Evolutionary conservation across 2,797 vertebrate genomes (phyloP), one percentile per base, ranked within the genome.

Genomic region (Aphelocoma californica): DNA sequence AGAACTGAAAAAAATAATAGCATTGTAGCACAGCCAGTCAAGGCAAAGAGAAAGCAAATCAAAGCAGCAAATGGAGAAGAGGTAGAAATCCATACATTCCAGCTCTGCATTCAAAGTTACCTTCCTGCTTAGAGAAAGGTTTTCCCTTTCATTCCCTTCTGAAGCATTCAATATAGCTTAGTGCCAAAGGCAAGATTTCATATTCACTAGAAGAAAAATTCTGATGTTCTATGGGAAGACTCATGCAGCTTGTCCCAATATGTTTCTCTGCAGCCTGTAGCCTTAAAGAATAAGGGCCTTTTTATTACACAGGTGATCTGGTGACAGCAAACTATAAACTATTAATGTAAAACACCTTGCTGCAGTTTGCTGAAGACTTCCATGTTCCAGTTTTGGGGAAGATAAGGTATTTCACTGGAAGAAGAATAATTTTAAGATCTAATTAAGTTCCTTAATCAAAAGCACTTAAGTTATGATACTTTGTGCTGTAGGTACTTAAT

Each of bases 161-260:
- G 88, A 92, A 82, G 86, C 36, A 57, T 86, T 87, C 81, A 53
- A 53, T 85, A 95, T 6, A 80, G 56, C 53, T 93, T 21, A 89
- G 34, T 78, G 93, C 95, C 86, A 85, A 86, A 87, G 92, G 95
- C 92, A 91, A 85, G 72, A 85, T 89, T 92, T 82, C 81, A 61
- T 67, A 80, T 74, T 69, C 65, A 38, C 42, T 14, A 56, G 66
- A 84, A 75, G 82, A 91, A 82, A 64, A 80, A 70, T 62, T 66
- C 61, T 81, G 57, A 85, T 93, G 38, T 65, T 93, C 84, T 74
- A 34, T 36, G 28, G 56, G 60, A 95, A 94, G 50, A 36, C 51
- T 81, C n/a, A 64, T 11, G 21, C 18, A 92, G 53, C 64, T 80
- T 85, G 60, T 65, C 57, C 88, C 69, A 67, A 10, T 56, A 40